Evolutionary conservation across 2,888 invertebrate species (phyloP).

Genomic region (Tetragonisca angustula): DNA sequence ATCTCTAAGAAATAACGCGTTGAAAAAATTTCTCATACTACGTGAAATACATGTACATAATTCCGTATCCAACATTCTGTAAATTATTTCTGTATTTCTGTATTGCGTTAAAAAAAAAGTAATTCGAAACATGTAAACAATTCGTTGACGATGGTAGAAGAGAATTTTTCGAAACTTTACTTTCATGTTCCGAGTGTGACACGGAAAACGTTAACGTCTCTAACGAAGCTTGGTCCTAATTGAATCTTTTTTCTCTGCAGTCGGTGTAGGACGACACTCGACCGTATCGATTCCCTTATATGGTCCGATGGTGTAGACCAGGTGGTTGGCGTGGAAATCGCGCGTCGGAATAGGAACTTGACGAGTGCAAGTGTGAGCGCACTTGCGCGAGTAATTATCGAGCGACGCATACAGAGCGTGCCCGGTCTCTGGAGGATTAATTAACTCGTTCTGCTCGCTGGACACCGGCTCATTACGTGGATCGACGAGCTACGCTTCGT

Average conservation of each 20-base stretch:
- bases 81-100: background rate
- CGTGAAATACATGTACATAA: background rate
- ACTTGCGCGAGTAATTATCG: slow-evolving; percentile 76
- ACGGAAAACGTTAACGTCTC: background rate
- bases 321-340: slow-evolving; percentile 53
- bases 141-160: background rate
- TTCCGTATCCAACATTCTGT: background rate
- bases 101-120: too few species aligned
- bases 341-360: slow-evolving; percentile 26
- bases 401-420: slow-evolving; percentile 62
- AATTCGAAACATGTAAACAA: too few species aligned
- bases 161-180: background rate
- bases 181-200: background rate
- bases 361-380: slow-evolving; percentile 61
- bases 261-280: background rate
- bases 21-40: background rate
- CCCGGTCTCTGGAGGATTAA: slow-evolving; percentile 76
- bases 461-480: slow-evolving; percentile 76
- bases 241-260: background rate
- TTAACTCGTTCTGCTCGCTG: slow-evolving; percentile 77
- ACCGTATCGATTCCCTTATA: slow-evolving; percentile 26
- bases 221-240: background rate
- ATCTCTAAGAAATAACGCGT: background rate
- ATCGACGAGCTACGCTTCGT: slow-evolving; percentile 55
- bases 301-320: slow-evolving; percentile 15